Conservation (phyloP, 2,888 invertebrate genomes). For the Aromia moschata region DNA sequence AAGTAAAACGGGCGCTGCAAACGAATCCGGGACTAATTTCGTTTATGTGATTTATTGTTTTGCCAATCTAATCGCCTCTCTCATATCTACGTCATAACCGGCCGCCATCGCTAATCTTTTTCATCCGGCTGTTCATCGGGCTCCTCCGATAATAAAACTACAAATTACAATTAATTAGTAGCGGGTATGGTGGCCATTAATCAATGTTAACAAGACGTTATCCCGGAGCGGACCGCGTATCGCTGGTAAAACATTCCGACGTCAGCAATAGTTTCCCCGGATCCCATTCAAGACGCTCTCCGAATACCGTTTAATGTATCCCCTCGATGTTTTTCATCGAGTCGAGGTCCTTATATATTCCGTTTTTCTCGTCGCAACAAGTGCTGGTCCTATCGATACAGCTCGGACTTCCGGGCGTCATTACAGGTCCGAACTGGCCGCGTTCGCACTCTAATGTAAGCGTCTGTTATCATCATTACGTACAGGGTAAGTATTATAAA, state of each 20-base stretch:
- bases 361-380: too few species aligned
- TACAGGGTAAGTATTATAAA: too few species aligned
- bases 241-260: slow-evolving; percentile 14
- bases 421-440: too few species aligned
- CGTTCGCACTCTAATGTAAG: too few species aligned
- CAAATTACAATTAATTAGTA: slow-evolving; percentile 23
- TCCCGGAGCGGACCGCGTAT: slow-evolving; percentile 16
- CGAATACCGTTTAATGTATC: slow-evolving; percentile 14
- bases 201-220: slow-evolving; percentile 25
- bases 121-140: neutral
- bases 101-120: slow-evolving; percentile 17
- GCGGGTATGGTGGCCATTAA: slow-evolving; percentile 15
- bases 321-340: slow-evolving; percentile 3
- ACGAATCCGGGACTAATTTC: slow-evolving; percentile 2
- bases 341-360: too few species aligned
- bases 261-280: neutral
- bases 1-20: slow-evolving; percentile 1
- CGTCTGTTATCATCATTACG: too few species aligned
- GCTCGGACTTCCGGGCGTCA: too few species aligned
- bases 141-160: slow-evolving; percentile 16
- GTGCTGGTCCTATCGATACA: too few species aligned
- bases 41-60: slow-evolving; percentile 17
- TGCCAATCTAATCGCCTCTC: slow-evolving; percentile 14
- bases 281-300: slow-evolving; percentile 9
- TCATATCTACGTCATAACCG: neutral